phyloP scores from a whole-genome alignment of 2,113 vertebrate species.

The Dasyprocta punctata region DNA sequence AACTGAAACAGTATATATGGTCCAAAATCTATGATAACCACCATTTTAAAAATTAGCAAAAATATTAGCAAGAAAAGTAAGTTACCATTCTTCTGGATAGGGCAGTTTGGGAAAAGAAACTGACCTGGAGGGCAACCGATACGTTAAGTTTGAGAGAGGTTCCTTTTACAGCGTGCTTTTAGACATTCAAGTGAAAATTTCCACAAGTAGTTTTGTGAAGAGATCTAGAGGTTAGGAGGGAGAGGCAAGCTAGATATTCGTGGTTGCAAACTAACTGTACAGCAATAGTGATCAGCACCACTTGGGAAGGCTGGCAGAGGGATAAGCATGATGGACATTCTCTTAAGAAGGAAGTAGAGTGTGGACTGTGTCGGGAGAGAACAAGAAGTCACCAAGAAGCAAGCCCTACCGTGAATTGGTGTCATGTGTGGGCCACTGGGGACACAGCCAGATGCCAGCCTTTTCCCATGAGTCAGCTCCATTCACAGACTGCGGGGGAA shows the following conservation, averaged over 20 bases:
- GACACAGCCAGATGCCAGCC: no score
- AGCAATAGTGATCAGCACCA: background rate
- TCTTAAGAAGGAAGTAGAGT: background rate
- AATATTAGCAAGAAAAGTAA: background rate
- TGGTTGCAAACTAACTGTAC: background rate
- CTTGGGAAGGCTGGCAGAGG: background rate
- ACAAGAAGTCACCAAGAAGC: no score
- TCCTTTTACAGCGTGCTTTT: background rate
- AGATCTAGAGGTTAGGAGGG: background rate
- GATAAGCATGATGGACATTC: background rate
- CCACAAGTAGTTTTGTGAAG: background rate
- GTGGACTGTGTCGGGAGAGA: no score
- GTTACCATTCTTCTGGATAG: no score
- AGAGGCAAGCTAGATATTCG: background rate
- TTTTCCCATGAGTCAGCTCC: no score
- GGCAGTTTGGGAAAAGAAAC: background rate
- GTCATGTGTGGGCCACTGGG: no score
- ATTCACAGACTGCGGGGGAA: no score
- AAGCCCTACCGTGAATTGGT: no score
- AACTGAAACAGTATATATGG: no score
- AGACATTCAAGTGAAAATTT: background rate
- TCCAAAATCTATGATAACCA: no score
- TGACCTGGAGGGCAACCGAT: background rate
- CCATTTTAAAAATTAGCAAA: background rate
- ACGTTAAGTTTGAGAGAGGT: background rate